Conservation (phyloP, 2,888 invertebrate genomes). For the Watsonalla binaria region DNA sequence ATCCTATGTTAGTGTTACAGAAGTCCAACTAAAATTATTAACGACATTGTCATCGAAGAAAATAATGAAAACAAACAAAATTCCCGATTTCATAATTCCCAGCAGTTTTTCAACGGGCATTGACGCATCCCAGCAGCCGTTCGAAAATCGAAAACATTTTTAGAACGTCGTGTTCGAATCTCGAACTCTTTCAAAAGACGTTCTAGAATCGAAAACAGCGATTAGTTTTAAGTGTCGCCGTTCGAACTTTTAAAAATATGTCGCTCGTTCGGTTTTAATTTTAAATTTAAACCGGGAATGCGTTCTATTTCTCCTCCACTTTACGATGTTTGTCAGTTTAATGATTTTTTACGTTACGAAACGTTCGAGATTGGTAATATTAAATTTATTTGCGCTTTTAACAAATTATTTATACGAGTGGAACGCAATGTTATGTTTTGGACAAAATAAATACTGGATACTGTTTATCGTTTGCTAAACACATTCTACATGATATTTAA, state of each 20-base stretch:
- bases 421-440: background rate
- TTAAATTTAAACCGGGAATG: constrained; percentile 70
- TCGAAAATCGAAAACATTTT: constrained; percentile 72
- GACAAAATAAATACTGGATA: background rate
- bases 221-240: constrained; percentile 74
- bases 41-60: constrained; percentile 24
- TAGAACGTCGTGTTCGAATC: constrained; percentile 59
- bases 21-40: constrained; percentile 19
- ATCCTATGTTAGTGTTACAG: background rate
- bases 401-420: constrained; percentile 13
- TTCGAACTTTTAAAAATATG: constrained; percentile 78
- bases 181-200: constrained; percentile 67
- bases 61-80: constrained; percentile 31
- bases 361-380: constrained; percentile 53
- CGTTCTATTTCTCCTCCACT: constrained; percentile 69
- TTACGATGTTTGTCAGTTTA: constrained; percentile 72
- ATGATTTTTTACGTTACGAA: constrained; percentile 60
- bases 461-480: background rate
- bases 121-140: constrained; percentile 63
- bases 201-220: constrained; percentile 76
- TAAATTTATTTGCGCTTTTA: constrained; percentile 50
- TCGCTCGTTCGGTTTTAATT: constrained; percentile 70
- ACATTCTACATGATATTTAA: background rate
- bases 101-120: constrained; percentile 52
- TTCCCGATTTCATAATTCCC: constrained; percentile 48